Conservation (phyloP, 2,797 vertebrate genomes). For the Orestias chungarensis region DNA sequence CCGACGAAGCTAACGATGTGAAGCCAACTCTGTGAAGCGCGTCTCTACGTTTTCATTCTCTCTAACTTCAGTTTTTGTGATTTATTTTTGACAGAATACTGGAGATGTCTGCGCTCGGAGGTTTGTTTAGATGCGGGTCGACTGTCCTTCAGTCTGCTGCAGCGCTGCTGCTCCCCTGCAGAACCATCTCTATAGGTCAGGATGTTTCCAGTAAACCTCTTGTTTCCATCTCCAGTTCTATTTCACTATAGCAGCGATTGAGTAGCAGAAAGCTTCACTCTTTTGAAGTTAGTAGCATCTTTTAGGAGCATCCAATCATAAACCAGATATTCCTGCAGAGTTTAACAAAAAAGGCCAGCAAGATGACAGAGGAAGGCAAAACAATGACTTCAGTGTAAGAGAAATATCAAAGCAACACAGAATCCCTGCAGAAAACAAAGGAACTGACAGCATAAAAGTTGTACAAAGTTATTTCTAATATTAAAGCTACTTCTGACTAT, state of each 20-base stretch:
- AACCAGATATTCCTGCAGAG: neutral
- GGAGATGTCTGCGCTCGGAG: slow-evolving; percentile 69
- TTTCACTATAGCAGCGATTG: no score
- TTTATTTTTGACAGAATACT: slow-evolving; percentile 18
- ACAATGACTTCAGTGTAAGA: neutral
- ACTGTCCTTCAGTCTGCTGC: slow-evolving; percentile 66
- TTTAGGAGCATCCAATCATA: neutral
- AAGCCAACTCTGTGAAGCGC: neutral
- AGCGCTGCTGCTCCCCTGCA: slow-evolving; percentile 52
- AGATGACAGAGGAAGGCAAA: neutral
- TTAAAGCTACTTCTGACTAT: neutral
- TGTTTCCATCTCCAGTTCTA: neutral
- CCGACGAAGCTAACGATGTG: neutral
- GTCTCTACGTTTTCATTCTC: neutral
- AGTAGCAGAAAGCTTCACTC: no score
- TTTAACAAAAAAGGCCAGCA: neutral
- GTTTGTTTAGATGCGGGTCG: slow-evolving; percentile 59
- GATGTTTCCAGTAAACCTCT: neutral
- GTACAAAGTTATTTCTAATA: neutral
- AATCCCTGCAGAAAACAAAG: neutral
- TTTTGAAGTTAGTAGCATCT: neutral
- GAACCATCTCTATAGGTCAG: slow-evolving; percentile 71
- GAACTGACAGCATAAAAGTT: neutral
- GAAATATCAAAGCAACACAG: neutral
- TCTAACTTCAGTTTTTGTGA: neutral